Percentiles rank a stretch among this genome's conserved stretches.
These are phyloP conservation scores for Agonopterix heracliana DNA, from an alignment of 2,888 invertebrate genomes.

Conservation along the genomic window DNA sequence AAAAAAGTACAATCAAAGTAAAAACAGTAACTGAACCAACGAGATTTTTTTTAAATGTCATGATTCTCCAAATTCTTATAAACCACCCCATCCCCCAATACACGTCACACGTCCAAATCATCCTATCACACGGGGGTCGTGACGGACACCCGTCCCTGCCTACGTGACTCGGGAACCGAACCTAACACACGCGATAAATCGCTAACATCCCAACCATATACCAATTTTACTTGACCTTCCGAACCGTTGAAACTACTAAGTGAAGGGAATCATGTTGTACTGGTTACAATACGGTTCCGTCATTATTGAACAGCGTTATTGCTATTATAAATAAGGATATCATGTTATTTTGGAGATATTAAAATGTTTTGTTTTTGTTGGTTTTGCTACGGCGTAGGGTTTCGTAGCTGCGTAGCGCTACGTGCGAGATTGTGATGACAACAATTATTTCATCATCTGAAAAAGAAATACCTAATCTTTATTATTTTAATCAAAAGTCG, in stretches of 20 bases:
- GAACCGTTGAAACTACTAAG: background rate
- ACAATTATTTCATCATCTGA: too few species aligned
- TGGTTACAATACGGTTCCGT: constrained; percentile 47
- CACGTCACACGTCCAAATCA: constrained; percentile 66
- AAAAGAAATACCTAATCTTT: too few species aligned
- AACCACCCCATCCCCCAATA: constrained; percentile 12
- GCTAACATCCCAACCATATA: constrained; percentile 31
- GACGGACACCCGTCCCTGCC: constrained; percentile 56
- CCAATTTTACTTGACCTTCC: constrained; percentile 28
- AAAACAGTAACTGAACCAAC: too few species aligned
- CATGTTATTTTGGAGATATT: constrained; percentile 65
- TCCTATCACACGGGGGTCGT: constrained; percentile 53
- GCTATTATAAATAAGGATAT: constrained; percentile 66
- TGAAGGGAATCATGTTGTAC: constrained; percentile 17
- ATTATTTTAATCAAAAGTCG: too few species aligned
- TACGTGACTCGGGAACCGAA: constrained; percentile 64
- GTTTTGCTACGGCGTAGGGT: constrained; percentile 17
- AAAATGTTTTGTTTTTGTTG: constrained; percentile 56
- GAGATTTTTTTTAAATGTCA: too few species aligned
- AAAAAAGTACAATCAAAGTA: too few species aligned
- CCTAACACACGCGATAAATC: constrained; percentile 59
- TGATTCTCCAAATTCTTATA: too few species aligned
- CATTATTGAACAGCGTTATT: constrained; percentile 70
- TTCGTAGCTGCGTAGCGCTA: constrained; percentile 17
- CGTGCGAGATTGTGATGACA: background rate